These are phyloP conservation scores for Oncorhynchus clarkii DNA, from an alignment of 2,113 vertebrate genomes.

Conservation along the genomic window DNA sequence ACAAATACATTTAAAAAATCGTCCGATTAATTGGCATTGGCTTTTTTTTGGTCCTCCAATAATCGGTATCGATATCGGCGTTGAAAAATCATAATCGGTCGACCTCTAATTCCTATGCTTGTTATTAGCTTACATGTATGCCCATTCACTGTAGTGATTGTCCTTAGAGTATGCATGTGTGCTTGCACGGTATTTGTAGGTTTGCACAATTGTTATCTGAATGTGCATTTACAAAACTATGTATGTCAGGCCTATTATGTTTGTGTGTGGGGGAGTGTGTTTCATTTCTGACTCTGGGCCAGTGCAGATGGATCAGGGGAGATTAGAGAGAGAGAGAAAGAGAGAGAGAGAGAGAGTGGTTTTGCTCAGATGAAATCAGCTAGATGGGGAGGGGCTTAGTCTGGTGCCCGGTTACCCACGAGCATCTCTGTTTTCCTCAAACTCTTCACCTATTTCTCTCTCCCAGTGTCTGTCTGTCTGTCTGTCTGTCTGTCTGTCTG, in stretches of 20 bases:
- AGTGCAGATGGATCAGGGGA: slow-evolving; percentile 59
- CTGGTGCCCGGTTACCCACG: background rate
- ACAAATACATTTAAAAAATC: too few species aligned
- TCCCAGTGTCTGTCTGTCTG: too few species aligned
- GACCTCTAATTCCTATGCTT: too few species aligned
- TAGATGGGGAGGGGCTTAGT: slow-evolving; percentile 48
- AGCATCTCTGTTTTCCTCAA: background rate
- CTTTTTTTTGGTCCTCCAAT: too few species aligned
- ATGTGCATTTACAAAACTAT: background rate
- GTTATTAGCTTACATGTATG: too few species aligned
- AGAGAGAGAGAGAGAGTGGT: slow-evolving; percentile 23
- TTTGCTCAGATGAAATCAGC: slow-evolving; percentile 68
- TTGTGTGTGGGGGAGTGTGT: slow-evolving; percentile 10
- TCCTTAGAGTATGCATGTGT: too few species aligned
- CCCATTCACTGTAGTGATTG: too few species aligned
- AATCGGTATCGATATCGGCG: too few species aligned
- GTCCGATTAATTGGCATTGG: too few species aligned
- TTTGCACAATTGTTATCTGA: slow-evolving; percentile 5
- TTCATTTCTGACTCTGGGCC: slow-evolving; percentile 62
- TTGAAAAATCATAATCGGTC: too few species aligned
- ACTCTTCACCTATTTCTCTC: background rate
- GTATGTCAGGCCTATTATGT: slow-evolving; percentile 2
- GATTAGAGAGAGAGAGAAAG: slow-evolving; percentile 59
- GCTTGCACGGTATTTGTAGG: background rate
- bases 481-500: too few species aligned